phyloP scores from a whole-genome alignment of 2,113 vertebrate genomes.

The Emydocephalus ijimae region DNA sequence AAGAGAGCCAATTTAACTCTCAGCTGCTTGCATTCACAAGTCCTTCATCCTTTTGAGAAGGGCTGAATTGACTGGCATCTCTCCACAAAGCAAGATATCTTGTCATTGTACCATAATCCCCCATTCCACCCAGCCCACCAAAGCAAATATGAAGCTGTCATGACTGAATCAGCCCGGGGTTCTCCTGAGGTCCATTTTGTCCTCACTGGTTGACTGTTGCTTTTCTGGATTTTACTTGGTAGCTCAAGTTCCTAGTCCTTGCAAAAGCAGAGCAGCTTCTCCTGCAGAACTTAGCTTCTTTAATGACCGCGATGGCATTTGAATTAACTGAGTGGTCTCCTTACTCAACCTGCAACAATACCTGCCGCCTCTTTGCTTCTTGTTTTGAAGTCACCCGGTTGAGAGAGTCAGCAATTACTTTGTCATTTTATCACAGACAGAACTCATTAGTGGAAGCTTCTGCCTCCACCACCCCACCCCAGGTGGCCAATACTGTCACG shows the following conservation, averaged over 20 bases:
- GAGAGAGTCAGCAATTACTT: slow-evolving; percentile 31
- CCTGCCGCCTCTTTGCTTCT: neutral
- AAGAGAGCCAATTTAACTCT: neutral
- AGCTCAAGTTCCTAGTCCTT: neutral
- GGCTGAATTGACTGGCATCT: neutral
- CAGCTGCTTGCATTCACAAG: neutral
- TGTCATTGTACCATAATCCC: neutral
- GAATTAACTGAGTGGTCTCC: neutral
- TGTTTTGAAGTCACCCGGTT: neutral
- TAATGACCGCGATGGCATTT: neutral
- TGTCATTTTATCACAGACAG: neutral
- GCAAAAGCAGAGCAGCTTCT: neutral
- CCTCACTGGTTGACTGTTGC: neutral
- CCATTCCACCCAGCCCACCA: neutral
- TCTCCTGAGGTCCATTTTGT: neutral
- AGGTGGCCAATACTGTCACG: neutral
- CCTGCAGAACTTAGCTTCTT: neutral
- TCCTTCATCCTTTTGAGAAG: neutral
- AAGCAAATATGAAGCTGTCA: neutral
- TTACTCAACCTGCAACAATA: neutral
- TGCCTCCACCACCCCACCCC: neutral
- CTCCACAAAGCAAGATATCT: neutral
- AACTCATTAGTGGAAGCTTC: neutral
- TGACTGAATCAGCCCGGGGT: neutral
- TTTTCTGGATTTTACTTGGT: neutral